Conservation (phyloP, 2,113 vertebrate genomes). For the Pitta sordida region DNA sequence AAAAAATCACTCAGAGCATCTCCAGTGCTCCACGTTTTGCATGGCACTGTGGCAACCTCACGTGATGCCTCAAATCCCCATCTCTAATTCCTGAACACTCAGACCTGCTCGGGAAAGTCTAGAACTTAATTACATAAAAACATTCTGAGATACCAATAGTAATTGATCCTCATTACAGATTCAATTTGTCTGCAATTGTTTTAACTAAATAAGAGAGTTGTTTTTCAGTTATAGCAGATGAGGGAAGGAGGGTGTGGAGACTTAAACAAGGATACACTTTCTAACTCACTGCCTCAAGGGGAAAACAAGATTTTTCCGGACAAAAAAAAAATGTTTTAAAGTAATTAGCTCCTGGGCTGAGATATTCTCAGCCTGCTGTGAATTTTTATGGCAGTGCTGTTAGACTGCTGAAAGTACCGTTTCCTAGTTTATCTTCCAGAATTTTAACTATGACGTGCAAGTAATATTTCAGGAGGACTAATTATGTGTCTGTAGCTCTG, state of each 20-base stretch:
- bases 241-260: not conserved
- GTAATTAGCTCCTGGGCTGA: slow-evolving; percentile 59
- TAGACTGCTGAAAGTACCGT: slow-evolving; percentile 22
- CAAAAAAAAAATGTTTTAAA: slow-evolving; percentile 18
- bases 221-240: slow-evolving; percentile 2
- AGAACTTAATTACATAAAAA: slow-evolving; percentile 55
- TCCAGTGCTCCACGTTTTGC: not conserved
- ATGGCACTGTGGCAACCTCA: not conserved
- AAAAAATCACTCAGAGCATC: not conserved
- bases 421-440: slow-evolving; percentile 7
- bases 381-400: slow-evolving; percentile 58
- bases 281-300: slow-evolving; percentile 42
- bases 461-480: not conserved
- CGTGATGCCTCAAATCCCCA: not conserved
- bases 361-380: slow-evolving; percentile 53
- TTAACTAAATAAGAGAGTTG: slow-evolving; percentile 42
- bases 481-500: not conserved
- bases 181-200: slow-evolving; percentile 62
- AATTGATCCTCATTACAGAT: slow-evolving; percentile 63
- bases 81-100: not conserved
- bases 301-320: slow-evolving; percentile 43
- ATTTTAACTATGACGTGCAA: slow-evolving; percentile 2
- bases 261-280: slow-evolving; percentile 48
- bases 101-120: slow-evolving; percentile 19
- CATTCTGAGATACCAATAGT: slow-evolving; percentile 45